These are phyloP conservation scores for Plemyria rubiginata DNA, from an alignment of 2,888 invertebrate genomes.

Conservation along the genomic window DNA sequence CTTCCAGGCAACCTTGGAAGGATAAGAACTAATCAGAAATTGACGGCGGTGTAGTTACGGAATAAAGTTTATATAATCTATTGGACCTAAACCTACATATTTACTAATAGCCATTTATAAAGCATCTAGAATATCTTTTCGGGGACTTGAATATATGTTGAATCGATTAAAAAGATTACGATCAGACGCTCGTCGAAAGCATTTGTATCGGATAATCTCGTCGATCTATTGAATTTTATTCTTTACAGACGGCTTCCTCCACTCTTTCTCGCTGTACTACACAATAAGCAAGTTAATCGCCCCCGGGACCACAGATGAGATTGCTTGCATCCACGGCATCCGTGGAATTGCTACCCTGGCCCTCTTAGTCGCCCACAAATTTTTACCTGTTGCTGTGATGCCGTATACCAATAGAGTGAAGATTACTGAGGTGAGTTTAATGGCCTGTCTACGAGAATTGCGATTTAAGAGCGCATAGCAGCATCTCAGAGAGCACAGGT, in stretches of 20 bases:
- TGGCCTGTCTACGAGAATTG: constrained; percentile 1
- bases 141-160: too few species aligned
- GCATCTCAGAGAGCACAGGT: background rate
- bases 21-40: too few species aligned
- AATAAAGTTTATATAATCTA: too few species aligned
- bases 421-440: constrained; percentile 82
- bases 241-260: constrained; percentile 65
- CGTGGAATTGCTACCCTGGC: constrained; percentile 87
- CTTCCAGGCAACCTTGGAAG: too few species aligned
- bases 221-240: constrained; percentile 6
- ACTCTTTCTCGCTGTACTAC: constrained; percentile 88
- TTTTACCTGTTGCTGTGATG: constrained; percentile 86
- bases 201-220: background rate
- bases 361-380: constrained; percentile 87
- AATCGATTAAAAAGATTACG: background rate
- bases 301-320: constrained; percentile 80
- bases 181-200: background rate
- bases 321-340: constrained; percentile 89
- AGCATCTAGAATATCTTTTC: too few species aligned
- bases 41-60: too few species aligned
- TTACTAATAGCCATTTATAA: too few species aligned
- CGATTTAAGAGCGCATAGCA: background rate
- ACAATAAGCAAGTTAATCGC: constrained; percentile 85
- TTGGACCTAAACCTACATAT: too few species aligned
- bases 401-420: constrained; percentile 87